Percentiles rank a stretch among this genome's conserved stretches.
Conservation (phyloP, 2,113 vertebrate species). For the Dasypus novemcinctus region DNA sequence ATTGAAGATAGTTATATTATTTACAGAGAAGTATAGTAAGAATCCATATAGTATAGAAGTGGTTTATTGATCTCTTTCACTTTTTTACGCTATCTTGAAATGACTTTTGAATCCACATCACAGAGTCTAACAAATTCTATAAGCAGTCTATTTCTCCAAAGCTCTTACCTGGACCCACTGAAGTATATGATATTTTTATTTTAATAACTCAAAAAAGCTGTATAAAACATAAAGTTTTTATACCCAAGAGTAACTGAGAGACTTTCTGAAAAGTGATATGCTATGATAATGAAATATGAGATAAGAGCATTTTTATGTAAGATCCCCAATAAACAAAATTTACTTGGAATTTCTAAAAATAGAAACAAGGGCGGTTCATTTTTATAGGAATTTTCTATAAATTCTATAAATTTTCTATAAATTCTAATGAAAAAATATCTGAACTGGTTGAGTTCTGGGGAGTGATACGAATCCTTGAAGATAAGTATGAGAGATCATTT, state of each 20-base stretch:
- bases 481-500: not conserved
- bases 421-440: not conserved
- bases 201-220: not conserved
- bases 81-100: slow-evolving; percentile 9
- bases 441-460: not conserved
- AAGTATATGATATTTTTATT: not conserved
- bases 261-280: not conserved
- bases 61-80: not conserved
- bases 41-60: not conserved
- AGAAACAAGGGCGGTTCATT: not conserved
- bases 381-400: not conserved
- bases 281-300: not conserved
- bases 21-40: not conserved
- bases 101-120: not conserved
- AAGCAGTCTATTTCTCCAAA: not conserved
- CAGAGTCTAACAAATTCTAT: not conserved
- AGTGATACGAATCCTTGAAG: not conserved
- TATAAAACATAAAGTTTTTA: not conserved
- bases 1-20: not conserved
- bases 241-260: not conserved
- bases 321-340: not conserved
- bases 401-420: not conserved
- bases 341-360: not conserved
- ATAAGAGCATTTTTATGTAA: not conserved
- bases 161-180: not conserved